These are phyloP conservation scores for Andrena bicolor DNA, from an alignment of 2,888 invertebrate genomes.

Conservation along the genomic window DNA sequence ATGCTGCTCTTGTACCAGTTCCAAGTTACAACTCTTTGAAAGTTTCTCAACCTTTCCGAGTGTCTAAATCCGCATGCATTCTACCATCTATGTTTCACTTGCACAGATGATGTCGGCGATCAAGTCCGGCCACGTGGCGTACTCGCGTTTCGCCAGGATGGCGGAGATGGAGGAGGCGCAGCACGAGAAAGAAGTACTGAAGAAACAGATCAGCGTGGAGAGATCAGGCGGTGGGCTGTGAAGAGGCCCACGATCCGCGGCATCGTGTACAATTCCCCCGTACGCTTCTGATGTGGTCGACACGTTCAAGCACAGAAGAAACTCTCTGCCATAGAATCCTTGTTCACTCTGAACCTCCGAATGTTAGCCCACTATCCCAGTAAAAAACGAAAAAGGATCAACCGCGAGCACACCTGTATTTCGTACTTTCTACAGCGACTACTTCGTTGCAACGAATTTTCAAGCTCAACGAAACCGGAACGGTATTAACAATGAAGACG, in stretches of 20 bases:
- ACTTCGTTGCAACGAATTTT: constrained; percentile 21
- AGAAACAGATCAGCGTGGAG: constrained; percentile 93
- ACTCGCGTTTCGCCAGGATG: constrained; percentile 97
- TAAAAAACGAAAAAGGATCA: constrained; percentile 24
- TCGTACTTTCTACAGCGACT: constrained; percentile 47
- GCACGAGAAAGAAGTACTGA: constrained; percentile 91
- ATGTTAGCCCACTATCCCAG: constrained; percentile 17
- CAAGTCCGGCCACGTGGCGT: constrained; percentile 97
- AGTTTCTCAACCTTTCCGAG: background rate
- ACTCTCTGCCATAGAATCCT: constrained; percentile 43
- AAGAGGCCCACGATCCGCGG: constrained; percentile 69
- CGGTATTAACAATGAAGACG: constrained; percentile 1
- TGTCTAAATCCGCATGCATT: background rate
- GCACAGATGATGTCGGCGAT: constrained; percentile 99
- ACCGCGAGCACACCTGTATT: constrained; percentile 17
- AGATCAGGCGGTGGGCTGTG: constrained; percentile 98
- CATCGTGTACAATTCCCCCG: constrained; percentile 37
- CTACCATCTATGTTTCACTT: background rate
- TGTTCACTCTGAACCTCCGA: constrained; percentile 30
- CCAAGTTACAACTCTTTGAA: background rate
- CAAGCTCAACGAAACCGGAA: constrained; percentile 24
- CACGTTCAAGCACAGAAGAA: constrained; percentile 21
- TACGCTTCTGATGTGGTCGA: constrained; percentile 16
- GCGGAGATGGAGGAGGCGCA: constrained; percentile 96
- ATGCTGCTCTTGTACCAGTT: constrained; percentile 55